Conservation (phyloP, 2,888 invertebrate genomes). For the Chrysolina haemoptera region DNA sequence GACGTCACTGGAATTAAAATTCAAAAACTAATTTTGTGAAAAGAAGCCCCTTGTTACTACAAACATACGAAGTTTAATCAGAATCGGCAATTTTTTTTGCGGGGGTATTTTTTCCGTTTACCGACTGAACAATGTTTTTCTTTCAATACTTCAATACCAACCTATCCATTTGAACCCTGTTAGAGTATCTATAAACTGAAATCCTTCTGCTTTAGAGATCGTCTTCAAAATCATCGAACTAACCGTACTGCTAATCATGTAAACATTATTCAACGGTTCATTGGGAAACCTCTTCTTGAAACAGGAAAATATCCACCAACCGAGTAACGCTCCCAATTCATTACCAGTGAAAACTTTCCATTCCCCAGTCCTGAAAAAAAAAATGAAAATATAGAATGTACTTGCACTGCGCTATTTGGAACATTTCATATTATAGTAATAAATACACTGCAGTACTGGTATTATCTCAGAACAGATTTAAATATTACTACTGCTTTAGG, state of each 20-base stretch:
- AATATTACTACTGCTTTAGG: too few relatives aligned
- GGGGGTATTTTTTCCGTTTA: too few relatives aligned
- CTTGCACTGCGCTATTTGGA: too few relatives aligned
- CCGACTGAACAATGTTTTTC: too few relatives aligned
- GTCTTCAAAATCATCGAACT: constrained; percentile 94
- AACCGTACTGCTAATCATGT: constrained; percentile 94
- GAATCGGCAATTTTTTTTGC: too few relatives aligned
- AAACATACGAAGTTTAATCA: too few relatives aligned
- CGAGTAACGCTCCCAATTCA: constrained; percentile 93
- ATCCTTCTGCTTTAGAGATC: constrained; percentile 85
- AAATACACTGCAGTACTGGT: too few relatives aligned
- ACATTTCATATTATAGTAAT: too few relatives aligned
- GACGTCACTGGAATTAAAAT: too few relatives aligned
- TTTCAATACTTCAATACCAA: constrained; percentile 19
- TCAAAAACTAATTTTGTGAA: too few relatives aligned
- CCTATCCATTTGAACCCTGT: constrained; percentile 99
- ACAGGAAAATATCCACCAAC: constrained; percentile 91
- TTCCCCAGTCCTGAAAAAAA: constrained; percentile 71
- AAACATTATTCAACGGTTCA: constrained; percentile 75
- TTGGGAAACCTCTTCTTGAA: constrained; percentile 72
- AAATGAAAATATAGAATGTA: neutral
- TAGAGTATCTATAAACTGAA: constrained; percentile 87
- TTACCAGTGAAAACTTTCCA: constrained; percentile 97
- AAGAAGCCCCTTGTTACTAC: too few relatives aligned
- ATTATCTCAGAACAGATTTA: too few relatives aligned